Conservation (phyloP, 2,888 invertebrate species). For the Acleris holmiana region DNA sequence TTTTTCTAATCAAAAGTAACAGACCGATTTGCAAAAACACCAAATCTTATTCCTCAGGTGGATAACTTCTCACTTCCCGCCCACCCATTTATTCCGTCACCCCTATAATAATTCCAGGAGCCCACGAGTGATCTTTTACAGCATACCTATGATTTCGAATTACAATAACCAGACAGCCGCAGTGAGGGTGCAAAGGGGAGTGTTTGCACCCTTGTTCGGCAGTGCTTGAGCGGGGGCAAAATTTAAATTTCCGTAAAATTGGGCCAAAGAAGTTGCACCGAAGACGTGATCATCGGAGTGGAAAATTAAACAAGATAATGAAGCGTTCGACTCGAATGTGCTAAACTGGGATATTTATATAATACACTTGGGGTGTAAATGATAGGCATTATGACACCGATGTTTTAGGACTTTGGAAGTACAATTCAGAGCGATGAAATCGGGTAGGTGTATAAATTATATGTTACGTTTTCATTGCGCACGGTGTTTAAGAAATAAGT, state of each 20-base stretch:
- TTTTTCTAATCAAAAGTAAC: neutral
- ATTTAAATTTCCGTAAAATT: conserved; percentile 46
- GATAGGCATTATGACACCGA: conserved; percentile 34
- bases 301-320: conserved; percentile 83
- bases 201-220: conserved; percentile 53
- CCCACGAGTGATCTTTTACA: conserved; percentile 34
- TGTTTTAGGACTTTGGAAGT: conserved; percentile 18
- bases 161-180: conserved; percentile 36
- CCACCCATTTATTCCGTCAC: conserved; percentile 21
- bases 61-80: conserved; percentile 11
- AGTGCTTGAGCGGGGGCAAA: conserved; percentile 33
- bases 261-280: conserved; percentile 46
- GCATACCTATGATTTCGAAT: conserved; percentile 35
- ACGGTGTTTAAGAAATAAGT: too few species aligned
- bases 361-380: conserved; percentile 52
- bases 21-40: neutral
- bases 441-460: too few species aligned
- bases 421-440: neutral
- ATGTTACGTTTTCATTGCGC: too few species aligned
- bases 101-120: conserved; percentile 26
- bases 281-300: conserved; percentile 73
- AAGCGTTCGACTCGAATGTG: conserved; percentile 66
- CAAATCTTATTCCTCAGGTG: neutral
- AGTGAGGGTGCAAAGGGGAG: conserved; percentile 16
- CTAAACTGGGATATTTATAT: conserved; percentile 66